phyloP scores from a whole-genome alignment of 2,888 invertebrate species.

The Acrobasis repandana region DNA sequence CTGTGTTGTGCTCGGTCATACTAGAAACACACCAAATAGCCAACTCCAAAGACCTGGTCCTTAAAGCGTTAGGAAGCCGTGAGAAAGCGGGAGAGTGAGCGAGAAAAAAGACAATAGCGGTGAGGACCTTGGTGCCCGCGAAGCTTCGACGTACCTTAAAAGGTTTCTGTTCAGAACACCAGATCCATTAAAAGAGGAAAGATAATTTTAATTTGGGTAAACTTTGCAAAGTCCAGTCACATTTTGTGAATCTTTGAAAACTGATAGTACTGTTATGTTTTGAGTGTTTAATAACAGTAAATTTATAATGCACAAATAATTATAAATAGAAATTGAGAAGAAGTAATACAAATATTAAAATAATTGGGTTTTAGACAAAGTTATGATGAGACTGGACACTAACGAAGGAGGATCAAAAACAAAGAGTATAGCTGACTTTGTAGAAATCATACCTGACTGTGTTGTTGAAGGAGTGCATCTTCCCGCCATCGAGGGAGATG shows the following conservation, averaged over 20 bases:
- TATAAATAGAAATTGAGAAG: background rate
- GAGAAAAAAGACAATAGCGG: constrained; percentile 51
- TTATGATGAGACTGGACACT: constrained; percentile 27
- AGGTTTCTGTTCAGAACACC: constrained; percentile 78
- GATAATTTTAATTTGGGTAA: constrained; percentile 56
- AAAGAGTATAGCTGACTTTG: constrained; percentile 27
- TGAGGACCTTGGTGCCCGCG: constrained; percentile 50
- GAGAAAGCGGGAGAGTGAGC: constrained; percentile 64
- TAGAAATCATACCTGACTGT: constrained; percentile 86
- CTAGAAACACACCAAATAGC: constrained; percentile 41
- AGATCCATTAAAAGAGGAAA: constrained; percentile 77
- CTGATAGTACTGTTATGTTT: constrained; percentile 1
- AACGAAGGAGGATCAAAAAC: constrained; percentile 29
- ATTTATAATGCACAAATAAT: constrained; percentile 18
- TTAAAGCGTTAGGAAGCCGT: constrained; percentile 52
- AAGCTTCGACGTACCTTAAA: constrained; percentile 79
- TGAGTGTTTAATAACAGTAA: constrained; percentile 5
- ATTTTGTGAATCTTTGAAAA: constrained; percentile 4
- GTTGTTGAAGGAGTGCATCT: constrained; percentile 91
- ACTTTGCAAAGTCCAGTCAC: constrained; percentile 35
- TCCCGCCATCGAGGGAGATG: constrained; percentile 90
- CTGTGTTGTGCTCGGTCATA: constrained; percentile 52
- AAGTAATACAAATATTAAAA: constrained; percentile 12
- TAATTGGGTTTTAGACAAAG: constrained; percentile 23
- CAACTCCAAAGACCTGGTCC: constrained; percentile 49